Percentiles rank a stretch among this genome's conserved stretches.
Evolutionary conservation across 1,140 invertebrate genomes (phyloP).

Genomic region (Drosophila albomicans): DNA sequence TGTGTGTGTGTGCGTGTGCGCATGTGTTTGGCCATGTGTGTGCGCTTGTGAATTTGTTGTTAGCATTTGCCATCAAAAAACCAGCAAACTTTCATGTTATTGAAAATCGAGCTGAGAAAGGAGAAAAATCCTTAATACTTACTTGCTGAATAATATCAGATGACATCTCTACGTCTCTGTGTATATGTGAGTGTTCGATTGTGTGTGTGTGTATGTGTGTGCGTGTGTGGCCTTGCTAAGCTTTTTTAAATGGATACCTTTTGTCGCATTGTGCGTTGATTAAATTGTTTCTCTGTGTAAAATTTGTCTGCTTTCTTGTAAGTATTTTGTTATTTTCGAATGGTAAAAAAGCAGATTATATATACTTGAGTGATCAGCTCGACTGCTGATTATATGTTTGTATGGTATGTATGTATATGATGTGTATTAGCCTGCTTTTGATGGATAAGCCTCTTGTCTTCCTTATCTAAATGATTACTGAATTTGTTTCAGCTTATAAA

Average conservation of each 20-base stretch:
- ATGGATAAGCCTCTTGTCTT: slow-evolving; percentile 26
- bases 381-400: slow-evolving; percentile 1
- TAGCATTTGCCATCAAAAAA: slow-evolving; percentile 72
- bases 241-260: slow-evolving; percentile 78
- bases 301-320: slow-evolving; percentile 29
- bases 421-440: slow-evolving; percentile 33
- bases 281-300: slow-evolving; percentile 64
- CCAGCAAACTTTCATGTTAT: slow-evolving; percentile 75
- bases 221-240: slow-evolving; percentile 55
- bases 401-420: not conserved
- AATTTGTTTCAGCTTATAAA: slow-evolving; percentile 24
- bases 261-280: slow-evolving; percentile 75
- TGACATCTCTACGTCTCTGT: slow-evolving; percentile 39
- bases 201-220: slow-evolving; percentile 9
- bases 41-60: slow-evolving; percentile 49
- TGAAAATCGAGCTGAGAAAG: slow-evolving; percentile 66
- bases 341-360: not conserved
- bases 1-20: slow-evolving; percentile 14
- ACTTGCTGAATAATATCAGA: slow-evolving; percentile 67
- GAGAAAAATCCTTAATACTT: slow-evolving; percentile 63
- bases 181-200: slow-evolving; percentile 20
- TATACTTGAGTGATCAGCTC: slow-evolving; percentile 33
- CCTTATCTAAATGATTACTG: slow-evolving; percentile 19
- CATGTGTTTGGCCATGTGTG: slow-evolving; percentile 14
- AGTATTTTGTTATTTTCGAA: slow-evolving; percentile 25